These are phyloP conservation scores for Folsomia manolachei DNA, from an alignment of 2,888 invertebrate species.

Conservation along the genomic window DNA sequence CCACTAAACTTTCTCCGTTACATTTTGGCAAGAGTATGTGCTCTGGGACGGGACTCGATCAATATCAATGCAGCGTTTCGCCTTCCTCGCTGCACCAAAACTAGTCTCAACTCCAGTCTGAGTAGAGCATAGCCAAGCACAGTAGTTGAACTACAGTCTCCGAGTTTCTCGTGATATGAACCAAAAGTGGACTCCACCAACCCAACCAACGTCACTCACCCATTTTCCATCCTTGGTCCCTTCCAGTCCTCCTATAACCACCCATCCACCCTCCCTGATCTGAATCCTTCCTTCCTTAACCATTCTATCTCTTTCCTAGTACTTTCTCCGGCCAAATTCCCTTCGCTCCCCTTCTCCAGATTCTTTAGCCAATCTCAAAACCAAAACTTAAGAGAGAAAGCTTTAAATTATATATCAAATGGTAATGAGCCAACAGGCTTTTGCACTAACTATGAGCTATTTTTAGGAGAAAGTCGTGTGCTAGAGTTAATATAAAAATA, in stretches of 20 bases:
- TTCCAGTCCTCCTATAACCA: background rate
- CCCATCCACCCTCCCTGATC: background rate
- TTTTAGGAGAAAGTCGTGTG: no score
- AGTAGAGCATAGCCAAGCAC: background rate
- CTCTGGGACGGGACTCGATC: slow-evolving; percentile 43
- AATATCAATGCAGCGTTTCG: slow-evolving; percentile 51
- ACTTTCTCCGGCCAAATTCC: background rate
- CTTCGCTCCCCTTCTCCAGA: background rate
- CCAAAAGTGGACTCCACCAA: slow-evolving; percentile 4
- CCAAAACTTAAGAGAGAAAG: no score
- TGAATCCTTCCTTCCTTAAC: background rate
- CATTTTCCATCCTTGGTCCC: background rate
- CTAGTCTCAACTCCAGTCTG: slow-evolving; percentile 35
- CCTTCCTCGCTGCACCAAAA: slow-evolving; percentile 51
- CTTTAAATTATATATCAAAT: no score
- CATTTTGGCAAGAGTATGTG: background rate
- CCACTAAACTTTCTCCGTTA: background rate
- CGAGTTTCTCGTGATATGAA: background rate
- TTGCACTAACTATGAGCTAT: no score
- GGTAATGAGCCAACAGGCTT: no score
- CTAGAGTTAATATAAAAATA: no score
- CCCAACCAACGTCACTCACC: background rate
- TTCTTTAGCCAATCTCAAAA: no score
- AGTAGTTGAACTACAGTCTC: background rate
- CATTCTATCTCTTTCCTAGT: background rate